Conservation (phyloP, 2,113 vertebrate genomes). For the Petrocephalus microphthalmus region DNA sequence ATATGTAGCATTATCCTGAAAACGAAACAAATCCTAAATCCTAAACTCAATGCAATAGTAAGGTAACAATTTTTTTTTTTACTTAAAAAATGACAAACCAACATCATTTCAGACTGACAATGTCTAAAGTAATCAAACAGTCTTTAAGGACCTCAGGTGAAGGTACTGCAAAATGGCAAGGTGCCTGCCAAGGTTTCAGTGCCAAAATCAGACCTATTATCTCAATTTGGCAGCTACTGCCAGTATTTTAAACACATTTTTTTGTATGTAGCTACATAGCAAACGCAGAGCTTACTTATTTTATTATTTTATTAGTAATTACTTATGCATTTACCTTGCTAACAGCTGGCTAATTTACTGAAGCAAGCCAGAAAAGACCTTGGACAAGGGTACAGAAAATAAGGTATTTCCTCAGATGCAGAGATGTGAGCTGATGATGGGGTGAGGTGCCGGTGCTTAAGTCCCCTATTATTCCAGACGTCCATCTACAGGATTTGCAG, state of each 20-base stretch:
- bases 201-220: neutral
- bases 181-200: neutral
- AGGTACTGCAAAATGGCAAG: neutral
- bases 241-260: neutral
- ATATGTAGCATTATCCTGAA: neutral
- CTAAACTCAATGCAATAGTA: neutral
- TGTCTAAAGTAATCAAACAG: neutral
- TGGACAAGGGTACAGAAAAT: neutral
- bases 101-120: neutral
- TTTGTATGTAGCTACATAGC: neutral
- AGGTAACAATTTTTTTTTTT: neutral
- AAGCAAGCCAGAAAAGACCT: neutral
- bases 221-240: neutral
- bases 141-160: neutral
- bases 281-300: neutral
- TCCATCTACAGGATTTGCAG: neutral
- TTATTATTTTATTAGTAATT: too few relatives aligned
- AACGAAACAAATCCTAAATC: neutral
- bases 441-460: neutral
- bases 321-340: neutral
- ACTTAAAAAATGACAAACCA: neutral
- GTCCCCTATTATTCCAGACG: neutral
- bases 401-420: neutral
- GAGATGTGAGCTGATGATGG: neutral
- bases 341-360: conserved; percentile 1